These are phyloP conservation scores for Apis florea DNA, from an alignment of 1,140 invertebrate genomes.

Conservation along the genomic window DNA sequence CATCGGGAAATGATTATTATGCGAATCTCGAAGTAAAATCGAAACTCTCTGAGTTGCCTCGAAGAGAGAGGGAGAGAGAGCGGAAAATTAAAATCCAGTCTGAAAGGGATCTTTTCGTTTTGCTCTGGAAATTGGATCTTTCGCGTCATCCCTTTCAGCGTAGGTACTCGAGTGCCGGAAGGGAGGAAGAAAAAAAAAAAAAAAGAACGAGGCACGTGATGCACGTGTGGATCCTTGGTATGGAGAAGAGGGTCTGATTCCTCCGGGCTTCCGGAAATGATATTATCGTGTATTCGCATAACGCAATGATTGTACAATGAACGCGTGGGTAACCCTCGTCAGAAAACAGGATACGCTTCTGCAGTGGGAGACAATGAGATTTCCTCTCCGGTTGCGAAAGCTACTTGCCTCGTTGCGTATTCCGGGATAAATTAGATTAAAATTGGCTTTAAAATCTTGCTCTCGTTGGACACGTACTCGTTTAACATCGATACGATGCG, in stretches of 20 bases:
- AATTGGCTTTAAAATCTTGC: background rate
- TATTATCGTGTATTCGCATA: constrained; percentile 48
- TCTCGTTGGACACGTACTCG: background rate
- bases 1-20: background rate
- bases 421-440: constrained; percentile 15
- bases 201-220: background rate
- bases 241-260: background rate
- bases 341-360: constrained; percentile 38
- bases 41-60: too few relatives aligned
- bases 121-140: constrained; percentile 37
- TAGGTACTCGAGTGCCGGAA: too few relatives aligned
- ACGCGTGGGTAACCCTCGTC: constrained; percentile 43
- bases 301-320: constrained; percentile 42
- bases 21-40: background rate
- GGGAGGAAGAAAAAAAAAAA: background rate
- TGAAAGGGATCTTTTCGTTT: constrained; percentile 1
- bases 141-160: background rate
- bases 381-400: constrained; percentile 25
- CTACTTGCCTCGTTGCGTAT: constrained; percentile 5
- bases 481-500: background rate
- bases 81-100: background rate
- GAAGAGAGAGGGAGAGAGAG: background rate
- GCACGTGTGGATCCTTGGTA: too few relatives aligned
- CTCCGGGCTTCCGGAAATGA: constrained; percentile 51
- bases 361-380: constrained; percentile 33